phyloP scores from a whole-genome alignment of 2,797 vertebrate genomes.

The Malacoraja senta region DNA sequence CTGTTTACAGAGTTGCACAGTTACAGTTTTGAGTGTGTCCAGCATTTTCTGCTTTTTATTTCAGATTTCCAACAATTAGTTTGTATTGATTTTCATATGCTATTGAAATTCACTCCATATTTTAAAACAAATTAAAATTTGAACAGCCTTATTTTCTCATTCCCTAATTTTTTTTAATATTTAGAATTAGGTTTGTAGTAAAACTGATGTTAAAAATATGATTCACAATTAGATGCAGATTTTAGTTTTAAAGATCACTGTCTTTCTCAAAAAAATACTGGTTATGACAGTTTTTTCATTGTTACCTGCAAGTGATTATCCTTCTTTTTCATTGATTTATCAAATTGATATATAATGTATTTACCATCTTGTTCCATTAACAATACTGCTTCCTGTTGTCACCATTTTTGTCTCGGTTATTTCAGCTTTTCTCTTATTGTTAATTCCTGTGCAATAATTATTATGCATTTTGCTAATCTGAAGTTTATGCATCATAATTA shows the following conservation, averaged over 20 bases:
- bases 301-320: neutral
- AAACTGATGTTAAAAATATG: neutral
- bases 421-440: neutral
- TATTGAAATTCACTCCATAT: neutral
- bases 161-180: neutral
- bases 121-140: neutral
- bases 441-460: neutral
- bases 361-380: neutral
- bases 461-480: neutral
- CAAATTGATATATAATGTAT: too few relatives aligned
- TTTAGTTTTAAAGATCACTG: neutral
- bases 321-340: neutral
- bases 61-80: too few relatives aligned
- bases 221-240: neutral
- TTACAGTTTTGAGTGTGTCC: too few relatives aligned
- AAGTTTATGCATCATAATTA: neutral
- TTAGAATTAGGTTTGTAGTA: neutral
- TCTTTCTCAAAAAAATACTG: neutral
- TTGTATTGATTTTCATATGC: too few relatives aligned
- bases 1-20: too few relatives aligned
- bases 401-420: neutral
- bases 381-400: neutral
- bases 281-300: neutral
- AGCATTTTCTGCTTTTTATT: too few relatives aligned
- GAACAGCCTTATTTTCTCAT: neutral